These are phyloP conservation scores for Pseudomugil tenellus DNA, from an alignment of 2,797 vertebrate species.

Conservation along the genomic window DNA sequence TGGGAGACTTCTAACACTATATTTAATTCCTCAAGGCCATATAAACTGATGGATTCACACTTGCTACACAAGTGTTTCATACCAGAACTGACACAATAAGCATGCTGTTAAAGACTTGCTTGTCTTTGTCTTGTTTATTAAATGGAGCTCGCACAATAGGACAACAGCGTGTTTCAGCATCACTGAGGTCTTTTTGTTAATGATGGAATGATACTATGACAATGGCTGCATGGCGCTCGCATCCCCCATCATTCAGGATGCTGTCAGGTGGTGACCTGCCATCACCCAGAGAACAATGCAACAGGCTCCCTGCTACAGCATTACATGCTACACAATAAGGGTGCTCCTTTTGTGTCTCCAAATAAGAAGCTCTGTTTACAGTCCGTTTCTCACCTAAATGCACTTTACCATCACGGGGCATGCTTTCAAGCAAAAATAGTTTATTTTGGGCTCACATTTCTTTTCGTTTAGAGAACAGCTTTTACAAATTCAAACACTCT, in stretches of 20 bases:
- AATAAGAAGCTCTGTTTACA: conserved; percentile 16
- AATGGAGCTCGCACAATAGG: conserved; percentile 58
- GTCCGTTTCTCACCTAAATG: conserved; percentile 13
- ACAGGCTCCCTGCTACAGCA: conserved; percentile 20
- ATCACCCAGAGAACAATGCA: conserved; percentile 38
- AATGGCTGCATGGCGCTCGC: conserved; percentile 53
- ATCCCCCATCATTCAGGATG: conserved; percentile 44
- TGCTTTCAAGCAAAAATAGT: neutral
- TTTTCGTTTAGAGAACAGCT: no score
- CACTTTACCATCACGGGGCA: neutral
- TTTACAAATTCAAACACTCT: no score
- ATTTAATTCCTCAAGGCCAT: conserved; percentile 6
- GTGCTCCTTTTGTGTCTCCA: conserved; percentile 22
- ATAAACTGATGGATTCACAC: conserved; percentile 10
- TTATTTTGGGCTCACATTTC: neutral
- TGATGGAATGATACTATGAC: conserved; percentile 50
- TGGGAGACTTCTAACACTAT: neutral
- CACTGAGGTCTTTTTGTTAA: conserved; percentile 66
- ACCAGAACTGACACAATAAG: conserved; percentile 32
- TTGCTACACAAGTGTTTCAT: conserved; percentile 1
- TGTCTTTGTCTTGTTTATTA: conserved; percentile 38
- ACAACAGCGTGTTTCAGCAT: conserved; percentile 50
- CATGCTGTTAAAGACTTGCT: conserved; percentile 35
- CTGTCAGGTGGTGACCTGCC: conserved; percentile 44
- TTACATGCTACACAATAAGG: conserved; percentile 23